Conservation (phyloP, 2,113 vertebrate genomes). For the Otocyon megalotis region DNA sequence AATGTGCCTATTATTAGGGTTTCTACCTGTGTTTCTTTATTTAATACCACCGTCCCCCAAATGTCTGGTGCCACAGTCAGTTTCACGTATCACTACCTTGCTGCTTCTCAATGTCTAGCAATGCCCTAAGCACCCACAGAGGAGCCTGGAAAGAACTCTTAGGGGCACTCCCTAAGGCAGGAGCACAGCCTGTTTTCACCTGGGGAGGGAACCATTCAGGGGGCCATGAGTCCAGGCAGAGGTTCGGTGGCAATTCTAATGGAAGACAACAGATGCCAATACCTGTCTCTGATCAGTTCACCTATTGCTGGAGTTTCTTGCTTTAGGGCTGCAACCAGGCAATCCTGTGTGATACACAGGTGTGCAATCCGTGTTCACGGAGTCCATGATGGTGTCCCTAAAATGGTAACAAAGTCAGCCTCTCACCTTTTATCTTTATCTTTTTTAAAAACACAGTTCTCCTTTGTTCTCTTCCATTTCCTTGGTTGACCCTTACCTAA, state of each 20-base stretch:
- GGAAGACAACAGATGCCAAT: not conserved
- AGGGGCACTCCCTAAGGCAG: not conserved
- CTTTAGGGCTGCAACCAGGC: not conserved
- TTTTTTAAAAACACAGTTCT: not conserved
- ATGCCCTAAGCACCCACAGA: not conserved
- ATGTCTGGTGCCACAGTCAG: not conserved
- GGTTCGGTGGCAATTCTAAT: not conserved
- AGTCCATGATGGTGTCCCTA: not conserved
- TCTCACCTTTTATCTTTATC: not conserved
- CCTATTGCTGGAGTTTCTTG: not conserved
- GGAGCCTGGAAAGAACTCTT: not conserved
- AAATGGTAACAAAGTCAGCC: not conserved
- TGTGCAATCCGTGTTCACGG: not conserved
- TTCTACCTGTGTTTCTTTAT: not conserved
- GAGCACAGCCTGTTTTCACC: not conserved
- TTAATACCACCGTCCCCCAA: not conserved
- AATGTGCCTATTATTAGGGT: not conserved
- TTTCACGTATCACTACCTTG: not conserved
- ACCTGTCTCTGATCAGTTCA: not conserved
- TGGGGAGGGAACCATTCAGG: not conserved
- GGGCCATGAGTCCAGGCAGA: not conserved
- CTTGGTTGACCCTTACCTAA: not conserved
- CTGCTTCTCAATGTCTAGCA: not conserved
- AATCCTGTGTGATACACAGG: not conserved
- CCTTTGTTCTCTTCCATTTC: not conserved